phyloP scores from a whole-genome alignment of 1,140 invertebrate genomes.

The Achatina immaculata region DNA sequence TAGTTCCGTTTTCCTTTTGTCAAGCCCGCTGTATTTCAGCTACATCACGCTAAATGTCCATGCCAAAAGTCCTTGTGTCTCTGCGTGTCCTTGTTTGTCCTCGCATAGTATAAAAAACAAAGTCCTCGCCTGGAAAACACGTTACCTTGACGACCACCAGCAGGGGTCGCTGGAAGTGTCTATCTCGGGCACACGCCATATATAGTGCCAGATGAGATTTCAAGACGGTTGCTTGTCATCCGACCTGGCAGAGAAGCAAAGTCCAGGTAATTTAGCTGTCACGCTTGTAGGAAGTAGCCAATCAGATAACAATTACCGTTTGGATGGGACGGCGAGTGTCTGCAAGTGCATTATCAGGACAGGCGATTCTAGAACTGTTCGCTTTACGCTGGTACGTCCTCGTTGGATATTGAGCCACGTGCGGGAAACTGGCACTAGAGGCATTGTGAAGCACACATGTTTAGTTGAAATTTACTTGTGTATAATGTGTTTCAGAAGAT shows the following conservation, averaged over 20 bases:
- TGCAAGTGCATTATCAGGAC: not conserved
- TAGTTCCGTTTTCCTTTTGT: too few species aligned
- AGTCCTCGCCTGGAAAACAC: too few species aligned
- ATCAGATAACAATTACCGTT: constrained; percentile 13
- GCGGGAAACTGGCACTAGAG: too few species aligned
- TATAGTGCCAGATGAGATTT: not conserved
- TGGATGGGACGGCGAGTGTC: constrained; percentile 21
- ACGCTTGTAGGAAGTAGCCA: not conserved
- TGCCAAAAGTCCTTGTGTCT: too few species aligned
- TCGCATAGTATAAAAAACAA: too few species aligned
- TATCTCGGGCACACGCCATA: not conserved
- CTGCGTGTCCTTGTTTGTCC: too few species aligned
- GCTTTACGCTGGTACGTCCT: not conserved
- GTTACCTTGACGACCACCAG: too few species aligned
- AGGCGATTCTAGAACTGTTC: not conserved
- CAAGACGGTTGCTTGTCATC: not conserved
- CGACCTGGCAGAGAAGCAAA: not conserved
- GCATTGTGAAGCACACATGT: too few species aligned
- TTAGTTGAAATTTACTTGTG: too few species aligned
- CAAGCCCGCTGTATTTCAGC: too few species aligned
- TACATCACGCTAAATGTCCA: too few species aligned
- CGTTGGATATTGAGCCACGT: not conserved
- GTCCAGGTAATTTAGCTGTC: not conserved
- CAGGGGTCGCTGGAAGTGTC: not conserved
- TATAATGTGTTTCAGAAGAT: too few species aligned